Conservation (phyloP, 2,888 invertebrate genomes). For the Ctenicera cuprea region DNA sequence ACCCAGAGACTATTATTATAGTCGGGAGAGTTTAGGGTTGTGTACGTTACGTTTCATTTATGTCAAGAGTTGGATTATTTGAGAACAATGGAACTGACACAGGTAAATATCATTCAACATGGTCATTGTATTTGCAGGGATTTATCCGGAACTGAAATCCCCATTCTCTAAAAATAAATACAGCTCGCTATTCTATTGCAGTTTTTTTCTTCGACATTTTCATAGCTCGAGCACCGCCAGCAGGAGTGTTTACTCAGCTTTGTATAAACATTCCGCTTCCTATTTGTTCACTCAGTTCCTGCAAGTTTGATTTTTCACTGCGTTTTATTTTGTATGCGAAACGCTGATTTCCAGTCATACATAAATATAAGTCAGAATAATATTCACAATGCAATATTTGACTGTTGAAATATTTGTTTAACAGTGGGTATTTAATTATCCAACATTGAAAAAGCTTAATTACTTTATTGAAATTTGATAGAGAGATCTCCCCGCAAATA, state of each 20-base stretch:
- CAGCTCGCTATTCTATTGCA: slow-evolving; percentile 39
- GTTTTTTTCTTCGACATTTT: slow-evolving; percentile 41
- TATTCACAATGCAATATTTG: too few species aligned
- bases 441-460: too few species aligned
- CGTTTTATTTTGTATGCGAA: slow-evolving; percentile 41
- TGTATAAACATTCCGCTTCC: slow-evolving; percentile 67
- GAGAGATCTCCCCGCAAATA: too few species aligned
- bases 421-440: too few species aligned
- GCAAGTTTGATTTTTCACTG: slow-evolving; percentile 63
- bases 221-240: slow-evolving; percentile 64
- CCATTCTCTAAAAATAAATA: slow-evolving; percentile 43
- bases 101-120: slow-evolving; percentile 45
- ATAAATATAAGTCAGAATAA: not conserved
- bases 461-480: too few species aligned
- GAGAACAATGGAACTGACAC: slow-evolving; percentile 44
- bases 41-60: slow-evolving; percentile 33
- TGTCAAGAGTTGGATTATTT: slow-evolving; percentile 39
- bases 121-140: slow-evolving; percentile 41
- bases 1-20: slow-evolving; percentile 2
- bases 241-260: slow-evolving; percentile 68
- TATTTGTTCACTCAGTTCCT: slow-evolving; percentile 68
- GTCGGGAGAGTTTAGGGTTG: slow-evolving; percentile 23
- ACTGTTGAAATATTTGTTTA: too few species aligned
- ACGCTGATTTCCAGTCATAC: slow-evolving; percentile 33
- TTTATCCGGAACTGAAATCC: slow-evolving; percentile 43